Evolutionary conservation across 2,888 invertebrate genomes (phyloP), one percentile per base, ranked within the genome.

Genomic region (Antheraea assamensis): DNA sequence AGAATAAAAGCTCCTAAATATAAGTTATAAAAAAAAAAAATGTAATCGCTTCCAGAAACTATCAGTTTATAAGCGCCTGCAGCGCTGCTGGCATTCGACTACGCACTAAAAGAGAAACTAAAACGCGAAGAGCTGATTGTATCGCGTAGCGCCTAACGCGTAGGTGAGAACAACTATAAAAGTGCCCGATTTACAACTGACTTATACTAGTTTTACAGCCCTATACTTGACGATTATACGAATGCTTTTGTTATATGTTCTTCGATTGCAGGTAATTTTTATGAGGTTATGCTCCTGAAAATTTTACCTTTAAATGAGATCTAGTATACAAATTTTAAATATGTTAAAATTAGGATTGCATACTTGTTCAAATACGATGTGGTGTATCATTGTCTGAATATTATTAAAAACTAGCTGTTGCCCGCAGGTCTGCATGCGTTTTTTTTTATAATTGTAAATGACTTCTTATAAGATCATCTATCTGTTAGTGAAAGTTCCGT

Each of bases 71-170:
- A 27, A 5, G 68, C 35, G 35, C 55, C 58, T 70, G 71, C 10
- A 10, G 70, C 58, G 71, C 73, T 73, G 75, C 73, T 77, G 74
- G 77, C 76, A 79, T 77, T 76, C 75, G 73, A 79, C 78, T 73
- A 78, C 71, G 73, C 75, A 79, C 76, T 83, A 81, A 82, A 83
- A 81, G 78, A 77, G 80, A 81, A 81, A 82, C 81, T 81, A 78
- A 80, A 81, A 78, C 77, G 80, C 72, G 58, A 81, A 80, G 79
- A 80, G 76, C 77, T 74, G 78, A 68, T 68, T 68, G 68, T 68
- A 68, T 68, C 31, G 68, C 35, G 24, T 68, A 64, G 68, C 68
- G 35, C 10, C 68, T 71, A 71, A 42, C 64, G 61, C 71, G 72
- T 73, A 75, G 74, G 76, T 74, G 80, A 76, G 73, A 78, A 73